Evolutionary conservation across 1,140 invertebrate genomes (phyloP).

Genomic region (Druon quercuslanigerum): DNA sequence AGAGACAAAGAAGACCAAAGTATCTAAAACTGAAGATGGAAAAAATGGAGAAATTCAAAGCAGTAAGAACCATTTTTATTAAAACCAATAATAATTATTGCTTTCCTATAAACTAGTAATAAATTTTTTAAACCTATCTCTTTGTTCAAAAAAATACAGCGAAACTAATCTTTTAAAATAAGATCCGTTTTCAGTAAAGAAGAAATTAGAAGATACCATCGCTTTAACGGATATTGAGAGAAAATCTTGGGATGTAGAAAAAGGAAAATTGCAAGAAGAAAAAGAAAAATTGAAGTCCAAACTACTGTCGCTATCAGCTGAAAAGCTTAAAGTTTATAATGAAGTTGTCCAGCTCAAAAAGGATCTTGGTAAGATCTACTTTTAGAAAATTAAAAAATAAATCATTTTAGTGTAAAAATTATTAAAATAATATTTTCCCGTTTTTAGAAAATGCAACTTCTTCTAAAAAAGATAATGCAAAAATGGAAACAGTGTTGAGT

Average conservation of each 20-base stretch:
- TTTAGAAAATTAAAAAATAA: constrained; percentile 1
- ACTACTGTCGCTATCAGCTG: constrained; percentile 70
- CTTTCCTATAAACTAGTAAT: constrained; percentile 23
- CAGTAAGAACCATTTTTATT: constrained; percentile 46
- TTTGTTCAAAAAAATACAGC: no score
- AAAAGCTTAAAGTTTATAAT: constrained; percentile 71
- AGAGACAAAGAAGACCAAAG: constrained; percentile 75
- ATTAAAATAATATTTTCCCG: neutral
- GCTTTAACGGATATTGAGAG: constrained; percentile 76
- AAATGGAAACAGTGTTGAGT: constrained; percentile 63
- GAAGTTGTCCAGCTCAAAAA: constrained; percentile 71
- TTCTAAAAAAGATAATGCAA: constrained; percentile 65
- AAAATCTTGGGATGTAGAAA: constrained; percentile 74
- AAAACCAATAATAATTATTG: constrained; percentile 29
- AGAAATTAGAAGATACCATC: constrained; percentile 77
- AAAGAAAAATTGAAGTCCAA: constrained; percentile 78
- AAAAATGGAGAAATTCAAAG: constrained; percentile 63
- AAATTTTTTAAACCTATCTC: neutral
- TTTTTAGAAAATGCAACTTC: constrained; percentile 61
- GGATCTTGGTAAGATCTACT: constrained; percentile 63
- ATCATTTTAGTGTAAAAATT: constrained; percentile 26
- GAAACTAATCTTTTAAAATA: neutral
- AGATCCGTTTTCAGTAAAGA: constrained; percentile 67
- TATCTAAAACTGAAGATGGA: constrained; percentile 57
- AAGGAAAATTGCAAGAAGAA: constrained; percentile 77